These are phyloP conservation scores for Spea bombifrons DNA, from an alignment of 2,113 vertebrate genomes.

Conservation along the genomic window DNA sequence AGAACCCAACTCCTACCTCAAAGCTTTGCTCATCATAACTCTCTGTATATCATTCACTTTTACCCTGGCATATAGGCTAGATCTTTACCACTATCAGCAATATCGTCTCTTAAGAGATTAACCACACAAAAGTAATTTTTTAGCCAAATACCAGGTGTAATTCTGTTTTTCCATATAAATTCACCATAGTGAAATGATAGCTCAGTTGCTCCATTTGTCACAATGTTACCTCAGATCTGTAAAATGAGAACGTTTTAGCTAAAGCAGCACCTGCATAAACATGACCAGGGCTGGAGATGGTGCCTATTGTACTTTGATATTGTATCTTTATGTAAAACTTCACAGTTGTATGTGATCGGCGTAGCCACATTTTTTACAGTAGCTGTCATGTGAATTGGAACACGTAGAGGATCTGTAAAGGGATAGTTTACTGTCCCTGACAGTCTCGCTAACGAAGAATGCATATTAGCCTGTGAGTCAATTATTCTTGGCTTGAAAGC, in stretches of 20 bases:
- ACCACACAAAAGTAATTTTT: conserved; percentile 13
- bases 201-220: conserved; percentile 14
- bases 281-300: conserved; percentile 1
- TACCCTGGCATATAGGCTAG: background rate
- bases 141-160: conserved; percentile 1
- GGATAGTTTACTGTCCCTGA: too few relatives aligned
- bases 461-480: too few relatives aligned
- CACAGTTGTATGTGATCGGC: background rate
- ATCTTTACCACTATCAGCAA: background rate
- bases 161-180: conserved; percentile 14
- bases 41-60: too few relatives aligned
- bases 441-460: too few relatives aligned
- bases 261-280: conserved; percentile 26
- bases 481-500: too few relatives aligned
- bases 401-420: background rate
- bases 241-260: conserved; percentile 13
- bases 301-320: background rate
- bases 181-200: conserved; percentile 27
- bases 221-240: conserved; percentile 13
- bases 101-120: conserved; percentile 1
- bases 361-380: background rate
- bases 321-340: background rate
- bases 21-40: too few relatives aligned
- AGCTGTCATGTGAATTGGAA: background rate
- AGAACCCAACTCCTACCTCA: too few relatives aligned